Evolutionary conservation across 2,113 vertebrate genomes (phyloP).

Genomic region (Cepphus grylle): DNA sequence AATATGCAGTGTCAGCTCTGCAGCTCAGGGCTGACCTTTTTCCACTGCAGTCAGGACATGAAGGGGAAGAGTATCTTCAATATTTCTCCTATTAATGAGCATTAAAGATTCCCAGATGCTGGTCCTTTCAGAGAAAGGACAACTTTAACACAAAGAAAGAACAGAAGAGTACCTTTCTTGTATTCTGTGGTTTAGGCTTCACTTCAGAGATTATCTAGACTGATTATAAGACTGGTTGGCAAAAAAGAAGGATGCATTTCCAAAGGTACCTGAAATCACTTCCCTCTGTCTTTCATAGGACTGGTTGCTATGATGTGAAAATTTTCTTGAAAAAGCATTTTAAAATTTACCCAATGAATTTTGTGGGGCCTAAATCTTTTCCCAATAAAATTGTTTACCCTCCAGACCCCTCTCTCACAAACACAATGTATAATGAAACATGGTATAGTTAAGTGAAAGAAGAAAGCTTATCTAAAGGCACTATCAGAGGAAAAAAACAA

Average conservation of each 20-base stretch:
- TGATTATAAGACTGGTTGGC: not conserved
- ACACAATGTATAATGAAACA: not conserved
- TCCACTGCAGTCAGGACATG: not conserved
- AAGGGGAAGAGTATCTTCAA: slow-evolving; percentile 12
- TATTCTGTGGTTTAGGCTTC: not conserved
- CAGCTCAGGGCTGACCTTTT: not conserved
- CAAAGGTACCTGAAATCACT: not conserved
- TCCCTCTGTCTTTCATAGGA: not conserved
- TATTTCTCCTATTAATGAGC: not conserved
- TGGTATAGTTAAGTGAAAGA: not conserved
- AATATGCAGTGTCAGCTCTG: slow-evolving; percentile 9
- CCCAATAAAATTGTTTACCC: not conserved
- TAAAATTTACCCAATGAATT: not conserved
- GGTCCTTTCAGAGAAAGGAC: not conserved
- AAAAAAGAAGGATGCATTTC: not conserved
- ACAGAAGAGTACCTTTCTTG: not conserved
- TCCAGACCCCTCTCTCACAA: not conserved
- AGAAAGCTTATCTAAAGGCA: not conserved
- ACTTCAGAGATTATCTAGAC: not conserved
- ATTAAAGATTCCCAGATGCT: not conserved
- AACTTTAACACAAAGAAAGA: not conserved
- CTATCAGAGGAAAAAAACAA: not conserved
- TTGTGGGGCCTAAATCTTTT: not conserved
- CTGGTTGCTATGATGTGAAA: not conserved
- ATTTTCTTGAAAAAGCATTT: not conserved